Percentiles rank a stretch among this genome's conserved stretches.
phyloP scores from a whole-genome alignment of 2,113 vertebrate genomes.

The Beaufortia kweichowensis region DNA sequence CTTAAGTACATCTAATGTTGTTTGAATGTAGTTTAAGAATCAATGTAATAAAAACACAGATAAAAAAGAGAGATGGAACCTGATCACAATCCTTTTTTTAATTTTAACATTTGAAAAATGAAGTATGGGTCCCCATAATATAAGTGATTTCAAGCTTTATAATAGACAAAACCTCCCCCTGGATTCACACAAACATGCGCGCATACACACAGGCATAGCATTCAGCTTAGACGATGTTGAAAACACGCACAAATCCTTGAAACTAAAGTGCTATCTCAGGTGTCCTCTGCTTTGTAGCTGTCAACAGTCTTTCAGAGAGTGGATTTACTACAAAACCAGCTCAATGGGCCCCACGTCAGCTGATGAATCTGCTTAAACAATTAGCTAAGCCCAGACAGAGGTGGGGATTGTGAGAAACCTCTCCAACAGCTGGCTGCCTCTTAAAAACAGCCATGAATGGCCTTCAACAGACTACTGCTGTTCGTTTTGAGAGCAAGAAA shows the following conservation, averaged over 20 bases:
- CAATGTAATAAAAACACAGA: no score
- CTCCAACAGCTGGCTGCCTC: slow-evolving; percentile 56
- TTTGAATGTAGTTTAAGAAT: no score
- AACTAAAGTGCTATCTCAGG: slow-evolving; percentile 50
- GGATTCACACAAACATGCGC: background rate
- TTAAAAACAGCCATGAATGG: slow-evolving; percentile 61
- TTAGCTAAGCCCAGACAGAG: slow-evolving; percentile 45
- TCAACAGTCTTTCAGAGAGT: slow-evolving; percentile 46
- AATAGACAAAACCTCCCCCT: background rate
- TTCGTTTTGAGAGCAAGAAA: slow-evolving; percentile 45
- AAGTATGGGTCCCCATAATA: no score
- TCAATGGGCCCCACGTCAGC: slow-evolving; percentile 49
- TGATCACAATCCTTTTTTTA: no score
- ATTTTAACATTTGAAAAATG: no score
- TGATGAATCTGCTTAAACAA: slow-evolving; percentile 54
- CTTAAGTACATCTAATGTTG: no score
- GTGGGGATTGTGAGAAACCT: slow-evolving; percentile 26
- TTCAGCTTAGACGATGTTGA: slow-evolving; percentile 11
- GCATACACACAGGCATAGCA: background rate
- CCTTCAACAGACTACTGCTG: slow-evolving; percentile 46
- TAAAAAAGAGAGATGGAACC: no score
- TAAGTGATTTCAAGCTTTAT: no score
- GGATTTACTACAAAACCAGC: slow-evolving; percentile 52
- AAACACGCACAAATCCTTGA: slow-evolving; percentile 40
- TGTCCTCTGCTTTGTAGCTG: slow-evolving; percentile 45